phyloP scores from a whole-genome alignment of 2,797 vertebrate species.

The Synaphobranchus kaupii region DNA sequence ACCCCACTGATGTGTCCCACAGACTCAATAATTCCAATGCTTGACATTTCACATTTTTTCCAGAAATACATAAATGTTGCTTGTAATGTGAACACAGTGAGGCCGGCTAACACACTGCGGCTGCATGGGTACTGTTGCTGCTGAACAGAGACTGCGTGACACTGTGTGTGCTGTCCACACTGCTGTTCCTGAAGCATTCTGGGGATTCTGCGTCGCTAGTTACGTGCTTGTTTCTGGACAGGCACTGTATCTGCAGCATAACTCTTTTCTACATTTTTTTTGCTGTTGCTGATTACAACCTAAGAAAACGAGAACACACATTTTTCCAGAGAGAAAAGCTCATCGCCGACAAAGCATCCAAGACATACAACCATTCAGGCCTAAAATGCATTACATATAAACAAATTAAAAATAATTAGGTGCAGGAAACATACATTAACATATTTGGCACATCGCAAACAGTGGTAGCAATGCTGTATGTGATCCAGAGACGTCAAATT shows the following conservation, averaged over 20 bases:
- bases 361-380: no score
- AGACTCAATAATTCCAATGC: not conserved
- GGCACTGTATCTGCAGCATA: not conserved
- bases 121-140: not conserved
- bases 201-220: no score
- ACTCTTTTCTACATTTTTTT: no score
- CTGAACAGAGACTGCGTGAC: not conserved
- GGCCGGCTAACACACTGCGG: not conserved
- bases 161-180: not conserved
- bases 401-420: not conserved
- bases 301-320: no score
- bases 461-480: constrained; percentile 16
- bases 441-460: not conserved
- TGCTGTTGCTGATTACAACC: no score
- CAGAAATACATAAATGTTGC: not conserved
- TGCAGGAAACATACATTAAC: not conserved
- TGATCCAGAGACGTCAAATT: constrained; percentile 20
- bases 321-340: no score
- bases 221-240: not conserved
- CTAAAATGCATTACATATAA: not conserved
- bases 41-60: not conserved
- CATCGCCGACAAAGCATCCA: no score
- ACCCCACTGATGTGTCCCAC: not conserved
- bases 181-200: not conserved
- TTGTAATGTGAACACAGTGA: not conserved